Base-by-base conservation (phyloP, 2,888 invertebrate species). In the Meloe dianella region DNA sequence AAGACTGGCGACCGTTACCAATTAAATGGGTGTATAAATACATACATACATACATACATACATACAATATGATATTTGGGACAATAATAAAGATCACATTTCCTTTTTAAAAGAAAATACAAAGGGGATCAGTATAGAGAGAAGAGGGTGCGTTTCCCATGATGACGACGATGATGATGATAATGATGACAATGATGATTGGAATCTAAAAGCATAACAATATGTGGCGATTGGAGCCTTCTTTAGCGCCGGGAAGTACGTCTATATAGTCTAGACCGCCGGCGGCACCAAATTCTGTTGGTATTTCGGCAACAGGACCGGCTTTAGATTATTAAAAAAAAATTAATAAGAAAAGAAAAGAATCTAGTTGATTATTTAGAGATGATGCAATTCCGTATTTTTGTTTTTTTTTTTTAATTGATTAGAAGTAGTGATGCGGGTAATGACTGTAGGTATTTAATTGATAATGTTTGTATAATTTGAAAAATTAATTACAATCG, bases 161-260 rank as follows among this genome's bases (percentile, higher is more conserved):
- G n/a, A 54, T 30, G 17, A 35, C 14, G 35, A 35, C 14, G 35
- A 35, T 41, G 47, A 47, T 38, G 51, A 35, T 32, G 27, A 51
- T 51, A 6, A 51, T 61, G 61, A 61, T 61, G 17, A 24, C 32
- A 24, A 62, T 64, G 61, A 66, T 67, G 73, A 71, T 69, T 68
- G 64, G 66, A 70, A 72, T 71, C 70, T 70, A 68, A 70, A 70
- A 71, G 68, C 67, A 73, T 71, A 73, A 73, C 72, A 73, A 72
- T 73, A 72, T 77, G 77, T 74, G 75, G 73, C 73, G 77, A 77
- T 69, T 70, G 74, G 73, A 74, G 74, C 72, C 78, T 74, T 76
- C 77, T 72, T 78, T 72, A 65, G 69, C 69, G 72, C 74, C 76
- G 75, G 75, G 73, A 76, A 76, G 73, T 76, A 71, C 71, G 74